Evolutionary conservation across 2,888 invertebrate species (phyloP), one percentile per base, ranked within the genome.

Genomic region (Pyrrhosoma nymphula): DNA sequence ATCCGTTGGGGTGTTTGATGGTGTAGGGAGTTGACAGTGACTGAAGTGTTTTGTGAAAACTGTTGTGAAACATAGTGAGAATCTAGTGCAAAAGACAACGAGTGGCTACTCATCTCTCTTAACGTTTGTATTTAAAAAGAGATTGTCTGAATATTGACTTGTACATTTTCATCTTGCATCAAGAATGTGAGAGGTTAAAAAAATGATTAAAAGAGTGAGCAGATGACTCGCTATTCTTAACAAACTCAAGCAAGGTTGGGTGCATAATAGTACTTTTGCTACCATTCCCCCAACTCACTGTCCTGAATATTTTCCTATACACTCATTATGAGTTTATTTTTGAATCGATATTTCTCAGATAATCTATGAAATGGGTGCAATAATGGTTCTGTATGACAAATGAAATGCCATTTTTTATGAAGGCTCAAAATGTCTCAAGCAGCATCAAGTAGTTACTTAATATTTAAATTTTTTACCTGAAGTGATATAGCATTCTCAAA

Each of bases 71-170:
- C 93, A 93, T 63, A 93, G 93, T 93, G 93, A 93, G 93, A 93
- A 93, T 93, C 93, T 93, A 93, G 93, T 93, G 93, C 93, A 93
- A 93, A 93, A 93, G 93, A 93, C 93, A 93, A n/a, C 18, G 93
- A 93, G 75, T 93, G 60, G 39, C 69, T 93, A 93, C 63, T 93
- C 82, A 82, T 82, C 82, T 82, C 91, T 91, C 93, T n/a, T 20
- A 93, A 14, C 26, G 47, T 69, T 47, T 63, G 93, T 47, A 75
- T 93, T 93, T 69, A 93, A 75, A 93, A 93, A 91, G 39, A 69
- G 69, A 93, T 93, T 69, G 75, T 55, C 93, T n/a, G 93, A 55
- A 93, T 47, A 69, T 93, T 47, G 47, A 47, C 47, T 93, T 93
- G 93, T 93, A 93, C n/a, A 93, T 69, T 93, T 93, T 93, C 63